Conservation (phyloP, 2,797 vertebrate species). For the Anableps anableps region DNA sequence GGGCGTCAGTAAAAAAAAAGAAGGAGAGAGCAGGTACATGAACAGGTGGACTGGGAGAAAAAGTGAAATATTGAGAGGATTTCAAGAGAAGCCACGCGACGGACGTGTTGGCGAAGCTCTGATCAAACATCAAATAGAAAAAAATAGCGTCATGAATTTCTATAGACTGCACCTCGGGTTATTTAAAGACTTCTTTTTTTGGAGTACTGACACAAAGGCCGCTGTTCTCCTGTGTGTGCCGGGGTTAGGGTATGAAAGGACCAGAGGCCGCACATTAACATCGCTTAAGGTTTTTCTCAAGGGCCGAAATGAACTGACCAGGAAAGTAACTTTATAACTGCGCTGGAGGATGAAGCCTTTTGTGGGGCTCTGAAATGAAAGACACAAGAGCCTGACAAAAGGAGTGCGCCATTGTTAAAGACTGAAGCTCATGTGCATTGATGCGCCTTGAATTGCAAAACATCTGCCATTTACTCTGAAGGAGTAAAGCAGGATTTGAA, state of each 20-base stretch:
- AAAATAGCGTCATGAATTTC: constrained; percentile 83
- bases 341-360: constrained; percentile 84
- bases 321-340: constrained; percentile 89
- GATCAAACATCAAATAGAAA: constrained; percentile 80
- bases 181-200: constrained; percentile 82
- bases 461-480: constrained; percentile 86
- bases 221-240: constrained; percentile 79
- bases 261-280: constrained; percentile 84
- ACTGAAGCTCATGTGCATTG: constrained; percentile 81
- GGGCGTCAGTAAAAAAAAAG: constrained; percentile 27
- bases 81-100: constrained; percentile 78
- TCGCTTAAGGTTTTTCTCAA: constrained; percentile 84
- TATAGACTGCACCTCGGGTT: constrained; percentile 80
- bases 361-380: constrained; percentile 77
- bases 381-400: constrained; percentile 83
- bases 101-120: constrained; percentile 66
- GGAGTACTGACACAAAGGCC: constrained; percentile 78
- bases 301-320: constrained; percentile 82
- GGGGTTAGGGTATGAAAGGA: constrained; percentile 82
- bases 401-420: constrained; percentile 77
- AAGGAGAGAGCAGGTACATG: background rate
- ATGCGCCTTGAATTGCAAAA: constrained; percentile 86
- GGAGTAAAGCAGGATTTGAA: constrained; percentile 78
- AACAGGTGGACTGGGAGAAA: constrained; percentile 67
- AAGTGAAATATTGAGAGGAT: constrained; percentile 56